These are phyloP conservation scores for Latrodectus elegans DNA, from an alignment of 2,888 invertebrate species.

Conservation along the genomic window DNA sequence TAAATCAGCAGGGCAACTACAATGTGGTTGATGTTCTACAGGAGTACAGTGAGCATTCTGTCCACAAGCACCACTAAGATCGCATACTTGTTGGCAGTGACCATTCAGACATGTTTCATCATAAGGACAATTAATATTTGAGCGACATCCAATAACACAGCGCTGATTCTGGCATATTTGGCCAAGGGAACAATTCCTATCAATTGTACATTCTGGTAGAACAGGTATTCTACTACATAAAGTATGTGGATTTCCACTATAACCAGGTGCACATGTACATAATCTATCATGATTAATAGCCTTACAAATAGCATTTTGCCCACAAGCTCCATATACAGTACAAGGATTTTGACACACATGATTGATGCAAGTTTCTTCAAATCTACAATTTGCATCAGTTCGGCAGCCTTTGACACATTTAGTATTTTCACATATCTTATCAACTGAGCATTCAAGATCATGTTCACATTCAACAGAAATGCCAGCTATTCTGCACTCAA, in stretches of 20 bases:
- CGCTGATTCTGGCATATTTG: constrained; percentile 83
- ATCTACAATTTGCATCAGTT: constrained; percentile 87
- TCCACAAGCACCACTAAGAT: constrained; percentile 84
- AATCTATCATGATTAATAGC: constrained; percentile 91
- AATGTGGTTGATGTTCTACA: constrained; percentile 84
- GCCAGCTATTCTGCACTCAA: constrained; percentile 70
- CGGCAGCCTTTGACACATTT: constrained; percentile 78
- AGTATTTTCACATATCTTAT: constrained; percentile 71
- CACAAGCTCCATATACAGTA: constrained; percentile 92
- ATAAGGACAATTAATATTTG: constrained; percentile 88
- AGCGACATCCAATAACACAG: constrained; percentile 78
- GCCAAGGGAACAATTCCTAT: constrained; percentile 86
- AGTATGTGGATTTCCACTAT: constrained; percentile 89
- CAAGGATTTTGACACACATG: constrained; percentile 86
- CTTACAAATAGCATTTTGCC: constrained; percentile 76
- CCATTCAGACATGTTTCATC: constrained; percentile 86
- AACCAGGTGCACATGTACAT: constrained; percentile 93
- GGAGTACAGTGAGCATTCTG: constrained; percentile 88
- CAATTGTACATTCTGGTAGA: constrained; percentile 84
- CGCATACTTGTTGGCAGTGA: constrained; percentile 85
- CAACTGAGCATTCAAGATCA: constrained; percentile 71
- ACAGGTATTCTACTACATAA: constrained; percentile 82
- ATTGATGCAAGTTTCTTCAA: constrained; percentile 86
- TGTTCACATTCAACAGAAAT: constrained; percentile 68
- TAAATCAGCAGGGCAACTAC: constrained; percentile 86